Base-by-base conservation (phyloP, 2,113 vertebrate species). In the Alosa alosa region DNA sequence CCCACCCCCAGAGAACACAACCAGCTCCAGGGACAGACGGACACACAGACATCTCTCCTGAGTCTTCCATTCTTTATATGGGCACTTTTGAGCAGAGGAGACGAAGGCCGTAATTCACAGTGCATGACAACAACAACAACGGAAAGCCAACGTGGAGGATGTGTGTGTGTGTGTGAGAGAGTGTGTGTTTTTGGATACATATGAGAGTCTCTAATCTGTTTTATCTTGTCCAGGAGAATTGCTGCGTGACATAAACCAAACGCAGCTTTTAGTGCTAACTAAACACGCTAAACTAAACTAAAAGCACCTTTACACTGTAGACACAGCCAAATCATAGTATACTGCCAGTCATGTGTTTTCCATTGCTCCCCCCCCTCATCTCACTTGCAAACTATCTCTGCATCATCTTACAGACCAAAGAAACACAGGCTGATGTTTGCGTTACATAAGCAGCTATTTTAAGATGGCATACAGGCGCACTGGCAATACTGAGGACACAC, bases 361-460 rank as follows among this genome's bases (percentile, higher is more conserved):
- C 31, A 31, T 47, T 47, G 46, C 20, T 22, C 55, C 17, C 55
- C 17, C n/a, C 31, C n/a, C 31, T n/a, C 31, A 5, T 31, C 64
- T 72, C 64, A 31, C n/a, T 31, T 22, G 6, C 22, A 6, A 3
- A 68, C 22, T 72, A 2, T 39, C 25, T 75, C 10, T 75, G 6
- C 50, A 50, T 84, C 39, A 52, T 31, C 5, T 82, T 44, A 81
- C 52, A 86, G 82, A n/a, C 31, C n/a, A 25, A 49, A 15, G 83
- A 90, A 88, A 82, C 85, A 81, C 20, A 15, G 49, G 60, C 68
- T 86, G 55, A 15, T 83, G 46, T 49, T n/a, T 46, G 45, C 57
- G 41, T 88, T 84, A 88, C 47, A 49, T 85, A 49, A 83, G 22
- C 15, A 9, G 36, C 86, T 86, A 86, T 90, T 88, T 84, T 87